Conservation (phyloP, 2,113 vertebrate genomes). For the Dromas ardeola region DNA sequence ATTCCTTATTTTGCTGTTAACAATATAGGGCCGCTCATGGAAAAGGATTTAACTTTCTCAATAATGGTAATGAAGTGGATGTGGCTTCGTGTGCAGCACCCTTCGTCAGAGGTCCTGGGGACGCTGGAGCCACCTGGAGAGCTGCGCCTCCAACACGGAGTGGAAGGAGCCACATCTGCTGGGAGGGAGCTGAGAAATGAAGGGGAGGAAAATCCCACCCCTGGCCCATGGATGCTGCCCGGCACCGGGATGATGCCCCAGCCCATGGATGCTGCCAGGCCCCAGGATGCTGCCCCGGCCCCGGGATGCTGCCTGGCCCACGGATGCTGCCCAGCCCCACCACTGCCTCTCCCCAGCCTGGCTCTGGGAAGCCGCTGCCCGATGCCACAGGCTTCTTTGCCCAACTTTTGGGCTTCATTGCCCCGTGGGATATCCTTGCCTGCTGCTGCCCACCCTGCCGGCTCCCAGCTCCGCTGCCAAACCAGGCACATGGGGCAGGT, state of each 20-base stretch:
- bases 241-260: no score
- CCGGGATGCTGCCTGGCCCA: no score
- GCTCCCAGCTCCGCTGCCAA: rapidly evolving
- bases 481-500: not conserved
- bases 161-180: not conserved
- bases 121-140: not conserved
- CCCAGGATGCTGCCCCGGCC: not conserved
- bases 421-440: rapidly evolving
- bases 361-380: not conserved
- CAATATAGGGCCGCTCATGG: not conserved
- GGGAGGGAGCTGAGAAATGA: not conserved
- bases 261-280: no score
- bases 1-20: not conserved
- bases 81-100: not conserved
- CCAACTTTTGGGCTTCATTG: not conserved
- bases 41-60: not conserved
- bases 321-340: no score
- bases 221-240: no score
- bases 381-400: not conserved
- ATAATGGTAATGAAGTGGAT: not conserved
- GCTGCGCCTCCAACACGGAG: not conserved
- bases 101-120: not conserved
- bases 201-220: rapidly evolving
- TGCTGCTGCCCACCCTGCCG: not conserved
- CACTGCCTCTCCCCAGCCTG: not conserved